Conservation (phyloP, 2,797 vertebrate genomes). For the Bufotes viridis region DNA sequence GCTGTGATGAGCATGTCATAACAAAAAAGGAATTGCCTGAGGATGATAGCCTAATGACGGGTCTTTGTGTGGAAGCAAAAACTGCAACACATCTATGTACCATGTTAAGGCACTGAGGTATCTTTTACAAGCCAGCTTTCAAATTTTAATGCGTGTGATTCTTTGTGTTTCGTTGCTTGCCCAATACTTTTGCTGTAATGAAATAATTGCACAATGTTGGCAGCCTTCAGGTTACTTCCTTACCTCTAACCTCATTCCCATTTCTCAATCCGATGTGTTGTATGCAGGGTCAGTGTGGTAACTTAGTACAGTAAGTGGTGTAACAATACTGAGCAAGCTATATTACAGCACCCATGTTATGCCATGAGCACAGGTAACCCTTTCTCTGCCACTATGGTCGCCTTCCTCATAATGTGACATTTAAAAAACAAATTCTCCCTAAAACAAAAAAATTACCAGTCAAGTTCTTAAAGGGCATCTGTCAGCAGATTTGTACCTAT, state of each 20-base stretch:
- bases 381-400: neutral
- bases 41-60: no score
- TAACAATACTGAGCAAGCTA: neutral
- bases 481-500: no score
- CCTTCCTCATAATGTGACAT: neutral
- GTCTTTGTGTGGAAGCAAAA: neutral
- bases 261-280: neutral
- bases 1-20: neutral
- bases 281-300: slow-evolving; percentile 6
- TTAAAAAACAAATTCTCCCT: no score
- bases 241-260: neutral
- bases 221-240: neutral
- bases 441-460: no score
- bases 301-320: slow-evolving; percentile 11
- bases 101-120: neutral
- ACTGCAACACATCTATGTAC: neutral
- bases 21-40: no score
- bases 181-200: neutral
- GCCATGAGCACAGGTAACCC: neutral
- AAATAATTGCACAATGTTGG: neutral
- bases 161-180: neutral
- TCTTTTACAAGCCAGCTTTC: neutral
- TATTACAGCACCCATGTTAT: neutral
- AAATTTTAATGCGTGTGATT: neutral
- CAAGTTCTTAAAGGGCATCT: no score